These are phyloP conservation scores for Prolemur simus DNA, from an alignment of 2,113 vertebrate species.

Conservation along the genomic window DNA sequence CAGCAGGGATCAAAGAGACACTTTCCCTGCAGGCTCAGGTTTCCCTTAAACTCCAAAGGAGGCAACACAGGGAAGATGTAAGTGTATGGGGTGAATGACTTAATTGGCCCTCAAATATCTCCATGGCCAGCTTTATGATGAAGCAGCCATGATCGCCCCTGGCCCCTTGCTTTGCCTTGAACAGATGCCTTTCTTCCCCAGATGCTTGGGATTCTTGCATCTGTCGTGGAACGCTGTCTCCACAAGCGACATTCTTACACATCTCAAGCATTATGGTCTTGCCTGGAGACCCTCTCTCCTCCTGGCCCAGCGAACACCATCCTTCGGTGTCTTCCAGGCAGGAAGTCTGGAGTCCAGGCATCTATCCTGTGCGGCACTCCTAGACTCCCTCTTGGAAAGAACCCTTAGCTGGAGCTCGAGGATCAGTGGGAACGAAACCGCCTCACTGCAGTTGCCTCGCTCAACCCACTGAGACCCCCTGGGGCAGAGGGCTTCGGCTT, in stretches of 20 bases:
- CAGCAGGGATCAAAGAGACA: conserved; percentile 46
- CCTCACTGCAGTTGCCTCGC: neutral
- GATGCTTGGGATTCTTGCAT: neutral
- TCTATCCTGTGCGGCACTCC: too few species aligned
- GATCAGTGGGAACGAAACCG: neutral
- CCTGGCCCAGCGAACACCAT: neutral
- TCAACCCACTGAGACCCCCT: neutral
- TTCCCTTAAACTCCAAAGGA: neutral
- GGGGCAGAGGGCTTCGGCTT: neutral
- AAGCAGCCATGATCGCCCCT: neutral
- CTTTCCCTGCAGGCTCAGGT: neutral
- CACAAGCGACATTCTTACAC: neutral
- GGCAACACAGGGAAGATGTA: neutral
- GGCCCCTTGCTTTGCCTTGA: neutral
- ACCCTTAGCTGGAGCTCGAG: neutral
- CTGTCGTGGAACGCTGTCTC: rapidly evolving
- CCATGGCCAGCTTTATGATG: neutral
- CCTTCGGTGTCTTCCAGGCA: neutral
- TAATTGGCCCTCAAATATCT: neutral
- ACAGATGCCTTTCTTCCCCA: neutral
- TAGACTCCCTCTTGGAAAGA: neutral
- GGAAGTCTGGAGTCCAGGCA: neutral
- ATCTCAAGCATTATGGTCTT: neutral
- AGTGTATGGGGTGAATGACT: neutral
- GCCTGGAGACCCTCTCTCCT: neutral